Conservation (phyloP, 2,888 invertebrate genomes). For the Branchinecta sandiegonensis region DNA sequence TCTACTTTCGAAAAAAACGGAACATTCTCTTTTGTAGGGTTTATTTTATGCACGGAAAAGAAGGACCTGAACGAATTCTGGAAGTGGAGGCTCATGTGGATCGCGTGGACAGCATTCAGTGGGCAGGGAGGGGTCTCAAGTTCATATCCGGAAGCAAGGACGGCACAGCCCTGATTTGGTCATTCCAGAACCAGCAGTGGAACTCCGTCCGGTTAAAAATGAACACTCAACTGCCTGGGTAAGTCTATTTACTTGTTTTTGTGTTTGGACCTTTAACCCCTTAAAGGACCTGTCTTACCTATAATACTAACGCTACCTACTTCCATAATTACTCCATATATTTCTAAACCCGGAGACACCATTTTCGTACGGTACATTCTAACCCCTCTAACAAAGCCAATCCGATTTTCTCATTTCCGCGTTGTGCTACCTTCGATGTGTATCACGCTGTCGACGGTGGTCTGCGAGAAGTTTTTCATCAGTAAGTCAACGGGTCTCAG, state of each 20-base stretch:
- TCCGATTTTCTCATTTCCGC: no score
- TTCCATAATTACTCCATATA: no score
- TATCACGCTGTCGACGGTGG: no score
- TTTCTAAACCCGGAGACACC: no score
- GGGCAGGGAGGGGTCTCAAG: slow-evolving; percentile 71
- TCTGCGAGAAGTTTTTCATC: no score
- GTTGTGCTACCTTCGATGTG: no score
- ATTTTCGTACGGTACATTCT: no score
- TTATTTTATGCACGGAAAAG: slow-evolving; percentile 62
- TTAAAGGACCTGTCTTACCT: no score
- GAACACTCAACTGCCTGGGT: slow-evolving; percentile 35
- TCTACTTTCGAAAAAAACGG: no score
- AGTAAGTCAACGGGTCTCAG: no score
- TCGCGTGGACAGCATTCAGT: slow-evolving; percentile 87
- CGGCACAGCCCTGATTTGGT: slow-evolving; percentile 86
- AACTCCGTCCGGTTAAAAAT: slow-evolving; percentile 56
- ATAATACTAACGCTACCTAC: no score
- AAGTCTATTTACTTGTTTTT: slow-evolving; percentile 22
- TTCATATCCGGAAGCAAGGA: slow-evolving; percentile 93
- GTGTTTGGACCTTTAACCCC: slow-evolving; percentile 21
- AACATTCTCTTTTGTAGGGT: slow-evolving; percentile 38
- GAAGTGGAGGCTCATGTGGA: slow-evolving; percentile 72
- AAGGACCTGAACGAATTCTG: slow-evolving; percentile 57
- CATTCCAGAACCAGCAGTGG: slow-evolving; percentile 81
- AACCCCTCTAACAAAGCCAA: no score